Percentiles rank a stretch among this genome's conserved stretches.
Evolutionary conservation across 1,140 invertebrate species (phyloP).

Genomic region (Harlomillsia oculata): DNA sequence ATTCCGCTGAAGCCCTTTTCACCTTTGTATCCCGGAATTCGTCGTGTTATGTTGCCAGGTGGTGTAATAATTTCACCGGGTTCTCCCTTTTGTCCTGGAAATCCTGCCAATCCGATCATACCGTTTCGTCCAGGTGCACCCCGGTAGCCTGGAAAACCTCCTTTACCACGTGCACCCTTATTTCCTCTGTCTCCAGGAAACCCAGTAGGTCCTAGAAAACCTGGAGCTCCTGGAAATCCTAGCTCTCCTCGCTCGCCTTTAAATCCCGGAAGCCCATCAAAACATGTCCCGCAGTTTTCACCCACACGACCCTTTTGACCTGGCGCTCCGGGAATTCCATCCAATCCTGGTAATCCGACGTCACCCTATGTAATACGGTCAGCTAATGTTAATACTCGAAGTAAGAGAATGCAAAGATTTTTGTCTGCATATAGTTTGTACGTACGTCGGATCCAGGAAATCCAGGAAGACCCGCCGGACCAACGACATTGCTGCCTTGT

Average conservation of each 20-base stretch:
- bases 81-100: constrained; percentile 14
- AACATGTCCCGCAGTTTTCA: constrained; percentile 25
- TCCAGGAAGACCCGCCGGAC: constrained; percentile 11
- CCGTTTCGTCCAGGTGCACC: constrained; percentile 17
- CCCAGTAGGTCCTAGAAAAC: constrained; percentile 5
- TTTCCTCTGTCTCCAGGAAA: constrained; percentile 23
- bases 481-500: not conserved
- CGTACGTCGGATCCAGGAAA: constrained; percentile 18
- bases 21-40: constrained; percentile 8
- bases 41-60: constrained; percentile 1
- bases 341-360: not conserved
- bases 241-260: constrained; percentile 15
- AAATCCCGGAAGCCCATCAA: constrained; percentile 26
- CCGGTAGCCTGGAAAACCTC: constrained; percentile 14
- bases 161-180: constrained; percentile 17
- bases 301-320: constrained; percentile 16
- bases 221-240: constrained; percentile 8
- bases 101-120: constrained; percentile 22
- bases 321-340: not conserved
- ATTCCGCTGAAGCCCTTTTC: constrained; percentile 20
- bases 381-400: not conserved
- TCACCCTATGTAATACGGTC: not conserved
- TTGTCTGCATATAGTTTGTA: not conserved
- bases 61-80: constrained; percentile 31
- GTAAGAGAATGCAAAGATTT: not conserved